Evolutionary conservation across 1,140 invertebrate genomes (phyloP).

Genomic region (Drosophila watanabei): DNA sequence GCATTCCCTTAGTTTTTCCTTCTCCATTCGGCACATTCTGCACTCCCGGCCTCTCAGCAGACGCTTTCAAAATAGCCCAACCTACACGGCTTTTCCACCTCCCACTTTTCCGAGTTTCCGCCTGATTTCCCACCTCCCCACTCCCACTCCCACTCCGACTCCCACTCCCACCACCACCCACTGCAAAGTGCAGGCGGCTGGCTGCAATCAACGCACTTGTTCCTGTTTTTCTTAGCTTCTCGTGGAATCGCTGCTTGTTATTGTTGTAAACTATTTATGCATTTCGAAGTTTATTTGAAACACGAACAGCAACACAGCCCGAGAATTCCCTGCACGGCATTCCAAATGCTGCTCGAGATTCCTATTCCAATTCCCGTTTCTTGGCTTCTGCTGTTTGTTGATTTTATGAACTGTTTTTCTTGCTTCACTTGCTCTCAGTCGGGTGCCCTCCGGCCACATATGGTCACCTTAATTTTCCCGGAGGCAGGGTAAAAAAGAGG

Average conservation of each 20-base stretch:
- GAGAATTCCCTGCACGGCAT: conserved; percentile 60
- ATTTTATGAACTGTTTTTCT: conserved; percentile 84
- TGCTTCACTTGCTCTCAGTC: conserved; percentile 73
- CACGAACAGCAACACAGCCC: conserved; percentile 47
- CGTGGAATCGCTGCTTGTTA: conserved; percentile 57
- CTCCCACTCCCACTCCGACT: conserved; percentile 13
- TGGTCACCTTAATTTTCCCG: conserved; percentile 78
- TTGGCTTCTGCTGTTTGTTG: conserved; percentile 68
- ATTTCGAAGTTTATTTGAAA: conserved; percentile 84
- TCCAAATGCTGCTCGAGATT: conserved; percentile 59
- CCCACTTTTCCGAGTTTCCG: conserved; percentile 9
- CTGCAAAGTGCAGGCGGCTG: conserved; percentile 57
- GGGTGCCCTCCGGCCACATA: conserved; percentile 80
- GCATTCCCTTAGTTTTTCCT: conserved; percentile 1
- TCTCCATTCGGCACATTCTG: conserved; percentile 15
- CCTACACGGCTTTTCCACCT: conserved; percentile 53
- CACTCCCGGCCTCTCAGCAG: conserved; percentile 41
- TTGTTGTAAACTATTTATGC: conserved; percentile 84
- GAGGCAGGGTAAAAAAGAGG: not conserved
- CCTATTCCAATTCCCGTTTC: conserved; percentile 26
- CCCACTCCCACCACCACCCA: conserved; percentile 15
- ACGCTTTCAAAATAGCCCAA: conserved; percentile 45
- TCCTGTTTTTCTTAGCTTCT: conserved; percentile 66
- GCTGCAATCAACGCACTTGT: conserved; percentile 80
- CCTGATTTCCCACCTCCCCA: conserved; percentile 24